phyloP scores from a whole-genome alignment of 2,797 vertebrate species.

The Serranus cabrilla region DNA sequence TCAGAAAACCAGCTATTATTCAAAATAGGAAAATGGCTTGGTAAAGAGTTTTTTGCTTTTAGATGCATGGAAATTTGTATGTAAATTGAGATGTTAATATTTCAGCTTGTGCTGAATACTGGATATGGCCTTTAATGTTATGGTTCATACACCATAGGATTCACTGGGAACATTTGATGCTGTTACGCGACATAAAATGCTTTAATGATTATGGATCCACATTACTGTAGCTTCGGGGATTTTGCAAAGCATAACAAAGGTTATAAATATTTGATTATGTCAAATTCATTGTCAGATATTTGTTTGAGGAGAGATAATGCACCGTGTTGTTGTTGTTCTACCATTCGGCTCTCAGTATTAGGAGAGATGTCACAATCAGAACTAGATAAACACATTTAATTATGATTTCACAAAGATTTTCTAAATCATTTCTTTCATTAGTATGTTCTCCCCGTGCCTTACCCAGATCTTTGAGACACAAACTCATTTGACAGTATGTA shows the following conservation, averaged over 20 bases:
- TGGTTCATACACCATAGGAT: constrained; percentile 70
- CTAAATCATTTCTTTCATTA: background rate
- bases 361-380: background rate
- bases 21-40: constrained; percentile 79
- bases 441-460: background rate
- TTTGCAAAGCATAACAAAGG: constrained; percentile 41
- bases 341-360: background rate
- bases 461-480: constrained; percentile 13
- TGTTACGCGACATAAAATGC: constrained; percentile 59
- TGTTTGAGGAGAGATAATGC: constrained; percentile 21
- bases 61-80: constrained; percentile 82
- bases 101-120: constrained; percentile 71
- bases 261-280: constrained; percentile 45
- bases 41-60: constrained; percentile 80
- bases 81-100: constrained; percentile 83
- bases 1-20: constrained; percentile 80
- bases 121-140: constrained; percentile 75
- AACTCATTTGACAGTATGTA: constrained; percentile 34
- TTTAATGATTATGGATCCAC: constrained; percentile 49
- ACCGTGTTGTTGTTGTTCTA: constrained; percentile 35
- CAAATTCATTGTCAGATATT: constrained; percentile 28
- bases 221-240: constrained; percentile 40
- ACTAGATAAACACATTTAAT: background rate
- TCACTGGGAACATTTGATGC: constrained; percentile 63
- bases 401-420: background rate